A percentile compares a stretch with the other conserved stretches of the same genome.
phyloP scores from a whole-genome alignment of 1,140 invertebrate genomes.

The Sinella curviseta region DNA sequence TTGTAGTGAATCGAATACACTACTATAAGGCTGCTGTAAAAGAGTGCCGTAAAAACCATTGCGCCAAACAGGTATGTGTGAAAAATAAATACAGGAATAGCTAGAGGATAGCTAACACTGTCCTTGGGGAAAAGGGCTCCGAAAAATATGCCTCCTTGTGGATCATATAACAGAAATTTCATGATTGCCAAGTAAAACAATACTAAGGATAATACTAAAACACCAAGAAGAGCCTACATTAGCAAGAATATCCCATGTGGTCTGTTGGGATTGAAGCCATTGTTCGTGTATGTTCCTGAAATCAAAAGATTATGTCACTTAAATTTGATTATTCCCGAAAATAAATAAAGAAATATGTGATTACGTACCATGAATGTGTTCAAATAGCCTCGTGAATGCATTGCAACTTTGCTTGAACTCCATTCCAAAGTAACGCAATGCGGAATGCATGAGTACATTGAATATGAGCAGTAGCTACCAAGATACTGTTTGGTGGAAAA shows the following conservation, averaged over 20 bases:
- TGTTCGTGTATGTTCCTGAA: neutral
- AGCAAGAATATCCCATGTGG: neutral
- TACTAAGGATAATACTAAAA: neutral
- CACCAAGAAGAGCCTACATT: neutral
- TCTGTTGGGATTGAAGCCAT: neutral
- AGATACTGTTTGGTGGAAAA: too few relatives aligned
- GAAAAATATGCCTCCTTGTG: neutral
- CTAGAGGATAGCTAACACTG: neutral
- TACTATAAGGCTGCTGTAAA: neutral
- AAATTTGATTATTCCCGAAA: too few relatives aligned
- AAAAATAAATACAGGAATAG: neutral
- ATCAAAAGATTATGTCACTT: too few relatives aligned
- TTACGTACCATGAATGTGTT: too few relatives aligned
- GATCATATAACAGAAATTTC: neutral
- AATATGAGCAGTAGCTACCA: too few relatives aligned
- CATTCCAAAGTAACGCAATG: too few relatives aligned
- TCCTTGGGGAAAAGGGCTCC: neutral
- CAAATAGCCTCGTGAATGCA: too few relatives aligned
- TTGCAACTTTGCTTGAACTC: too few relatives aligned
- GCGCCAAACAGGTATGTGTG: neutral
- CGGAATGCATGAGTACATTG: too few relatives aligned
- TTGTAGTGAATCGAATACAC: neutral
- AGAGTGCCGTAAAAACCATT: neutral
- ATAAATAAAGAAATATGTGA: too few relatives aligned
- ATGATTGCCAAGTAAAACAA: neutral